Percentiles rank a stretch among this genome's conserved stretches.
Evolutionary conservation across 2,888 invertebrate genomes (phyloP).

Genomic region (Melipona beecheii): DNA sequence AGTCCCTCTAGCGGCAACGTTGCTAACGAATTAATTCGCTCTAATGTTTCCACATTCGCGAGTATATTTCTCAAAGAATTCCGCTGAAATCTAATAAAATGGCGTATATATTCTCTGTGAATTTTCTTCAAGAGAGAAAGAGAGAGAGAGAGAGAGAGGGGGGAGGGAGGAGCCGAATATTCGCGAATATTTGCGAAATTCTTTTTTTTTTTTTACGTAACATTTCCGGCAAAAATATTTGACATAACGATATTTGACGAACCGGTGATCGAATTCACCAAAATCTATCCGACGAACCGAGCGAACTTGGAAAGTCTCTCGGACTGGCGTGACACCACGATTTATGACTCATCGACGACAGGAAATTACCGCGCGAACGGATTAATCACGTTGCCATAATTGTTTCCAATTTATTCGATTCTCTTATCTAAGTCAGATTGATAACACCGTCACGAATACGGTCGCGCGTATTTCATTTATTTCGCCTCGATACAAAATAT

Average conservation of each 20-base stretch:
- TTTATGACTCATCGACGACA: constrained; percentile 55
- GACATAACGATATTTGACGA: background rate
- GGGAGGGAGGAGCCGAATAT: background rate
- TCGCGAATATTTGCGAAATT: background rate
- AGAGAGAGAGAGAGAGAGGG: no score
- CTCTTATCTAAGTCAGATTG: background rate
- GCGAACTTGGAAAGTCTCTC: constrained; percentile 38
- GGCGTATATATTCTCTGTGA: background rate
- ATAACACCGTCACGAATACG: constrained; percentile 19
- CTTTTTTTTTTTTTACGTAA: background rate
- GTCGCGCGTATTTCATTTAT: background rate
- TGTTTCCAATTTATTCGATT: constrained; percentile 47
- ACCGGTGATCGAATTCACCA: background rate
- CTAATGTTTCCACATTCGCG: background rate
- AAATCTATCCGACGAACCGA: background rate
- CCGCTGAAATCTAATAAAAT: background rate
- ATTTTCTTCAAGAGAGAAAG: background rate
- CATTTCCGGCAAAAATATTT: constrained; percentile 10
- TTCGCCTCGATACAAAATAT: background rate
- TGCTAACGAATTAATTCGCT: constrained; percentile 3
- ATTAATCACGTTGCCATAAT: constrained; percentile 53
- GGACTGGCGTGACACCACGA: constrained; percentile 19
- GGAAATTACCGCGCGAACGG: constrained; percentile 45
- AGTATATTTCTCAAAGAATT: background rate
- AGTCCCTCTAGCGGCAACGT: background rate